Conservation (phyloP, 2,113 vertebrate genomes). For the Mystacornis crossleyi region DNA sequence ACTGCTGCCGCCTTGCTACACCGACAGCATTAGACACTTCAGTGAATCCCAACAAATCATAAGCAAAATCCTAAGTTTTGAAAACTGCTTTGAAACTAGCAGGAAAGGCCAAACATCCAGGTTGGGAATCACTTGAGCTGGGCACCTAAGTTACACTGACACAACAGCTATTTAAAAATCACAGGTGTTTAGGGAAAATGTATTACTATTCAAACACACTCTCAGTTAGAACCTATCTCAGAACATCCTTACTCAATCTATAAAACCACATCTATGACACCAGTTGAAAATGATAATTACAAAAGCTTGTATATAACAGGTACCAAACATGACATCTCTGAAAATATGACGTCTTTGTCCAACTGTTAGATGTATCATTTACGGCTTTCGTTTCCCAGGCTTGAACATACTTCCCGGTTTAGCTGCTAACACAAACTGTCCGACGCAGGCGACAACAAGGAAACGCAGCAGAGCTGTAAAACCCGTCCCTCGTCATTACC, state of each 20-base stretch:
- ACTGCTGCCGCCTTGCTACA: not conserved
- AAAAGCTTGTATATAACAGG: not conserved
- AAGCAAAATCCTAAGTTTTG: not conserved
- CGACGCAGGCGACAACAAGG: not conserved
- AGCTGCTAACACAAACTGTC: not conserved
- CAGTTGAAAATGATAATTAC: fast-evolving
- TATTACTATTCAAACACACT: not conserved
- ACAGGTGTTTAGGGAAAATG: not conserved
- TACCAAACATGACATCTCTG: fast-evolving
- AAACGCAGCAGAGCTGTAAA: not conserved
- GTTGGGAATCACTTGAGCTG: not conserved
- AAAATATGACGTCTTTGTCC: not conserved
- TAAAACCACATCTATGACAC: not conserved
- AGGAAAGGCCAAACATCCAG: not conserved
- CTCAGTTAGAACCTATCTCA: not conserved
- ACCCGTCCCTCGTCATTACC: not conserved
- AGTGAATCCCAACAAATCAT: not conserved
- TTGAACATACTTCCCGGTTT: not conserved
- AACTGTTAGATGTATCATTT: not conserved
- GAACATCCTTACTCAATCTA: not conserved
- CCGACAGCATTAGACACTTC: fast-evolving
- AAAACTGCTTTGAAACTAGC: not conserved
- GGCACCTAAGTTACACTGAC: not conserved
- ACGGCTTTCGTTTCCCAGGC: not conserved
- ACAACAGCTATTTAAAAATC: not conserved